A percentile compares a stretch with the other conserved stretches of the same genome.
phyloP scores from a whole-genome alignment of 2,113 vertebrate genomes.

The Brienomyrus longianalis region DNA sequence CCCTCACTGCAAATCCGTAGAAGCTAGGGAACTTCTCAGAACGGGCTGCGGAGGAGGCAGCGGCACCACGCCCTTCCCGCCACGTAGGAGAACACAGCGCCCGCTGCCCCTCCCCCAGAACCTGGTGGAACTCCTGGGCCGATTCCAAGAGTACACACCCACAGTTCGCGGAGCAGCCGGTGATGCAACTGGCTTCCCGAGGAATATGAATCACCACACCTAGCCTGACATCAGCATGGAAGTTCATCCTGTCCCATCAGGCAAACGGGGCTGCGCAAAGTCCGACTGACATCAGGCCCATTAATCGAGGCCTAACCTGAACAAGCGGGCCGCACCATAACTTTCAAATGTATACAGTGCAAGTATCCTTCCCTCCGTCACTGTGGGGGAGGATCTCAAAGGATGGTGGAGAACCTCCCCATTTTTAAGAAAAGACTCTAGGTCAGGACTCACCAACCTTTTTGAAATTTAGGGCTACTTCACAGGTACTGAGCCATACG shows the following conservation, averaged over 20 bases:
- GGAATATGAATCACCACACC: slow-evolving; percentile 17
- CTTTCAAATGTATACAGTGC: background rate
- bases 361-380: background rate
- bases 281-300: background rate
- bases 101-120: background rate
- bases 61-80: background rate
- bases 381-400: background rate
- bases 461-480: too few species aligned
- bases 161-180: background rate
- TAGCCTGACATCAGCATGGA: background rate
- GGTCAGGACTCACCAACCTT: background rate
- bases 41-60: background rate
- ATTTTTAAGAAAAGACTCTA: background rate
- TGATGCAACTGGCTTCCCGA: slow-evolving; percentile 19
- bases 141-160: background rate
- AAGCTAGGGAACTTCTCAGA: background rate
- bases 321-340: background rate
- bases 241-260: background rate
- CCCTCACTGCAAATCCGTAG: background rate
- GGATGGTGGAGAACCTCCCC: background rate
- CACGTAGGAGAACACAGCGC: background rate
- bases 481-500: too few species aligned
- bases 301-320: background rate
- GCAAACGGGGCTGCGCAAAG: background rate
- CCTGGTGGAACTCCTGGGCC: background rate